Evolutionary conservation across 2,888 invertebrate species (phyloP), one percentile per base, ranked within the genome.

Genomic region (Thera britannica): DNA sequence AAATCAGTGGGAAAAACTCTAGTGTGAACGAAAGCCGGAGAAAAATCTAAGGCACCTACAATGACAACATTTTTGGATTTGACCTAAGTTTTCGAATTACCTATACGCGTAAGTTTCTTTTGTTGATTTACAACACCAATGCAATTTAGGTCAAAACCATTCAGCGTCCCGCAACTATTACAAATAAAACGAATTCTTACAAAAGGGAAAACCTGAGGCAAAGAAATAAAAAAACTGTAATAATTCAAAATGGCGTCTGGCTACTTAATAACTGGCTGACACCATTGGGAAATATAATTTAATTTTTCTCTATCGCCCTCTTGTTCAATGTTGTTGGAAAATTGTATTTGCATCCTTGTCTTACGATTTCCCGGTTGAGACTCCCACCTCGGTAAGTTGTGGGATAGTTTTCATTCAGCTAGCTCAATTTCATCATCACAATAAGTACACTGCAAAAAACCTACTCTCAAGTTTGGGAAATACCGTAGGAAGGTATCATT

Each of bases 221-320:
- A 87, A 83, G 84, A 88, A 88, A 90, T 88, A 89, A 91, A 92
- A 89, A 92, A 91, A 89, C 55, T 89, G 89, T 90, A 90, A 92
- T 92, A 93, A 91, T 92, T 92, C 93, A 93, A 93, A 92, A 94
- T 94, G 93, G 94, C 93, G 93, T 89, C 91, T 90, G 92, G 93
- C 91, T 91, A 93, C 93, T 94, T 94, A 94, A 94, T 94, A 94
- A 93, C 94, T 92, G 92, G 89, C 94, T 93, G 94, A 94, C 94
- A 94, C 94, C 93, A 92, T 92, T 91, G 93, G 92, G 93, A 94
- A 93, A 94, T 92, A 93, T 94, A 93, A 94, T 94, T 94, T 93
- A 94, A 94, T 94, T 93, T 93, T 92, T 93, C 92, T 90, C 78
- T 83, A 77, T 80, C 72, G 72, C 85, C 69, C 71, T 86, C 87